A percentile compares a stretch with the other conserved stretches of the same genome.
Evolutionary conservation across 1,140 invertebrate genomes (phyloP).

Genomic region (Ganaspis sp.): DNA sequence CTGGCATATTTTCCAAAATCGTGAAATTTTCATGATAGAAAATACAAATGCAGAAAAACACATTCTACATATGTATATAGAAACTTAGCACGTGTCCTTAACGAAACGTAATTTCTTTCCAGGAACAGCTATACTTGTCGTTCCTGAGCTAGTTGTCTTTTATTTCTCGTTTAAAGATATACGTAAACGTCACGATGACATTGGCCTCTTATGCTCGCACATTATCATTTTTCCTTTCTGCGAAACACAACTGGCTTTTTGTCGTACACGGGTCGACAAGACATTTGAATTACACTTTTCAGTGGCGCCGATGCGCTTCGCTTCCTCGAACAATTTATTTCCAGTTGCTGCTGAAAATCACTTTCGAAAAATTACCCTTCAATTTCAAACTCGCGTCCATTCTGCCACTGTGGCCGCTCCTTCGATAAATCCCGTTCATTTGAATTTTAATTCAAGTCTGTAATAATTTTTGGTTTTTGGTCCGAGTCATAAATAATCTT

Average conservation of each 20-base stretch:
- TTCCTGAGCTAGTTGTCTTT: background rate
- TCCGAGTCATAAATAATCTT: background rate
- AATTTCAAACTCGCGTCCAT: too few species aligned
- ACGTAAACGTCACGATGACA: background rate
- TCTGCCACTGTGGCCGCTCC: too few species aligned
- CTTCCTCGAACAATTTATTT: background rate
- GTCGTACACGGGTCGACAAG: slow-evolving; percentile 3
- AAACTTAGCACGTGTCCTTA: background rate
- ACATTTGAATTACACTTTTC: slow-evolving; percentile 21
- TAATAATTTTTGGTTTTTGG: background rate
- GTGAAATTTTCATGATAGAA: too few species aligned
- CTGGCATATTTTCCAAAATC: too few species aligned
- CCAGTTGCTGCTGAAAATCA: background rate
- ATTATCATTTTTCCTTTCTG: slow-evolving; percentile 16
- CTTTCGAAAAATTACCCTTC: background rate
- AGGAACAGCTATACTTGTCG: background rate
- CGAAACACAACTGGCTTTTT: slow-evolving; percentile 19
- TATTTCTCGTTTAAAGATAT: background rate
- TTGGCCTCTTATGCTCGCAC: slow-evolving; percentile 23
- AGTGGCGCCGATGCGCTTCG: background rate
- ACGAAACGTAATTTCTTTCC: background rate
- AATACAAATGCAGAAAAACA: too few species aligned
- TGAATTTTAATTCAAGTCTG: background rate
- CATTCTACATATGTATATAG: too few species aligned
- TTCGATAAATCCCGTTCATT: background rate